Evolutionary conservation across 2,797 vertebrate species (phyloP), one percentile per base, ranked within the genome.

Genomic region (Argentina silus): DNA sequence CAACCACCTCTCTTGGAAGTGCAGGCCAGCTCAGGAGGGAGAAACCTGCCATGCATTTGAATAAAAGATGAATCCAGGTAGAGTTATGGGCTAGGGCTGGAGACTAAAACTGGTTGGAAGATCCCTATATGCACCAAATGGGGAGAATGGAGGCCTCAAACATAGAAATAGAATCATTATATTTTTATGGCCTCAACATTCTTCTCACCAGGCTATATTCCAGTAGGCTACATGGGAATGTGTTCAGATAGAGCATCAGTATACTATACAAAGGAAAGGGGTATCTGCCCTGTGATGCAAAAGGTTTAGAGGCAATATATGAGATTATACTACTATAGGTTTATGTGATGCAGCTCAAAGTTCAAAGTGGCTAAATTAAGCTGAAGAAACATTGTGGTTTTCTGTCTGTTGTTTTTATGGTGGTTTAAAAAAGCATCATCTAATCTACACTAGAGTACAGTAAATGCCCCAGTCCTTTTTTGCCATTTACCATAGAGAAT

Each of bases 1-100:
- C 67, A 69, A 57, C n/a, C 50, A 44, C 67, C 42, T 56, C 67
- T 43, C 42, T 47, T 15, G n/a, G n/a, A 74, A 57, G 68, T 14
- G 10, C 45, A 74, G 3, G 9, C 12, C 4, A 19, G 71, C 60
- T 71, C 68, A 57, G 50, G 63, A 61, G 71, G 42, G 63, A 66
- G 65, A 56, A 17, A 9, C 50, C 0, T 11, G 15, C 53, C 19
- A 21, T 74, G 51, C 66, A 71, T 75, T 70, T 64, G 47, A 47
- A 79, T 68, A 75, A 43, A 71, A 47, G 12, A 2, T 17, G 57
- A 43, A 3, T 14, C 61, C 27, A 51, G 43, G 61, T 15, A 66
- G 69, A 21, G 53, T 6, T 17, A 23, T 7, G 17, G 23, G 36
- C 15, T 6, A 23, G 47, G 51, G 23, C 21, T 10, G 14, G 23